Conservation (phyloP, 2,113 vertebrate species). For the Malurus melanocephalus region DNA sequence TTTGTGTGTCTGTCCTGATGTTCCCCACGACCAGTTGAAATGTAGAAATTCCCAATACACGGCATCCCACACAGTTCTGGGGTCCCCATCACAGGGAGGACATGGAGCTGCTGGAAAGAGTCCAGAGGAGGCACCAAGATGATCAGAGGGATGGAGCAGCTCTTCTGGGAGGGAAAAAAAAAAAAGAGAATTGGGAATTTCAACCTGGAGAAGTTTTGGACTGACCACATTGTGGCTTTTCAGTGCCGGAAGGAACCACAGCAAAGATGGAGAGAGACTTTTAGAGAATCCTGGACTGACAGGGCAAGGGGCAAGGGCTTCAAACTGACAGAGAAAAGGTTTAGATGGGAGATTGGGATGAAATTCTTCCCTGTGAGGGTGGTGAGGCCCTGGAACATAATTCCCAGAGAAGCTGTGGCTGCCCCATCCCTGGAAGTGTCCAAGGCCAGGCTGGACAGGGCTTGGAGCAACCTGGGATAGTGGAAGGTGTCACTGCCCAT, state of each 20-base stretch:
- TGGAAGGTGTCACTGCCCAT: too few relatives aligned
- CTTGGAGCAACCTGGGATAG: fast-evolving
- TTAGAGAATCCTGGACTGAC: background rate
- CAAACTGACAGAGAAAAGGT: background rate
- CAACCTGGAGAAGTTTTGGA: background rate
- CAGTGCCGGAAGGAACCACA: background rate
- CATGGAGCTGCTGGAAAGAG: background rate
- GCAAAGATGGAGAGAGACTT: background rate
- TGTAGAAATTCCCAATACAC: background rate
- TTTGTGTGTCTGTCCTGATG: background rate
- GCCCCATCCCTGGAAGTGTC: background rate
- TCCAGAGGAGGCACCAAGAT: fast-evolving
- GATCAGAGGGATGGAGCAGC: background rate
- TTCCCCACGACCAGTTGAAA: background rate
- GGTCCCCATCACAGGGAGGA: background rate
- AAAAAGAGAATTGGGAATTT: background rate
- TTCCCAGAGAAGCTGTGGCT: background rate
- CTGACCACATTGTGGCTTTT: background rate
- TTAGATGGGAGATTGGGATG: background rate
- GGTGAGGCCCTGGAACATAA: fast-evolving
- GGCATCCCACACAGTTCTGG: fast-evolving
- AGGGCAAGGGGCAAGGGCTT: background rate
- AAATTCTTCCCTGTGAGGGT: background rate
- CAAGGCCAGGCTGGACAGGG: fast-evolving
- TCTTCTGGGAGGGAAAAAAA: background rate